These are phyloP conservation scores for Cyanoderma ruficeps DNA, from an alignment of 2,113 vertebrate species.

Conservation along the genomic window DNA sequence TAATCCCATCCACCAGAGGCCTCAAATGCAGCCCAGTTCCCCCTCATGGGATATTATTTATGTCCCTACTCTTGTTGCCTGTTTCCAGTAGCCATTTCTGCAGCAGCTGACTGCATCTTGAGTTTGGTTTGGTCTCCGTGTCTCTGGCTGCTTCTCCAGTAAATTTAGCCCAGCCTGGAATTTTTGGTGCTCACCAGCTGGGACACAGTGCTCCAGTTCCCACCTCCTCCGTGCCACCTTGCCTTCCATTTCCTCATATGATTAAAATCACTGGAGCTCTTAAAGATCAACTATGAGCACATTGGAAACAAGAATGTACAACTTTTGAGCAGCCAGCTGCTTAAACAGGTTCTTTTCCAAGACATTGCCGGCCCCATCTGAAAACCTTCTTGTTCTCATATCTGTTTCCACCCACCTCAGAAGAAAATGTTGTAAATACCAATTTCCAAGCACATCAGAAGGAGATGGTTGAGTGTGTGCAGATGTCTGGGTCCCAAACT, in stretches of 20 bases:
- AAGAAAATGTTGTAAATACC: background rate
- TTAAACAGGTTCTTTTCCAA: background rate
- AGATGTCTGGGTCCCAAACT: fast-evolving
- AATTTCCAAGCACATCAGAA: background rate
- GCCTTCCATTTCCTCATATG: background rate
- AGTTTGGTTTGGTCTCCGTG: background rate
- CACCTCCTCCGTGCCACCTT: background rate
- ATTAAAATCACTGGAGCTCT: background rate
- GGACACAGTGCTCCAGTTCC: background rate
- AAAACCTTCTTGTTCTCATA: background rate
- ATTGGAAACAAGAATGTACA: background rate
- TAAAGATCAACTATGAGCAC: background rate
- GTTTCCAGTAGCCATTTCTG: background rate
- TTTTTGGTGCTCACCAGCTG: background rate
- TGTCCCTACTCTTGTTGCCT: background rate
- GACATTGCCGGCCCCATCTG: background rate
- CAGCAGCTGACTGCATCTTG: background rate
- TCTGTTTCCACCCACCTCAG: background rate
- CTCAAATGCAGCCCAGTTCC: background rate
- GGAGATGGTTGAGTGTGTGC: background rate
- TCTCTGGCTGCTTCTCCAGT: background rate
- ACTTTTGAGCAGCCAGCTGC: background rate
- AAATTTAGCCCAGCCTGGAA: background rate
- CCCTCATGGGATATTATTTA: background rate
- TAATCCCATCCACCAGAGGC: background rate